Evolutionary conservation across 37 sponge, comb jelly and placozoan species (phyloP).

Genomic region (Halisarca cf. caerulea): DNA sequence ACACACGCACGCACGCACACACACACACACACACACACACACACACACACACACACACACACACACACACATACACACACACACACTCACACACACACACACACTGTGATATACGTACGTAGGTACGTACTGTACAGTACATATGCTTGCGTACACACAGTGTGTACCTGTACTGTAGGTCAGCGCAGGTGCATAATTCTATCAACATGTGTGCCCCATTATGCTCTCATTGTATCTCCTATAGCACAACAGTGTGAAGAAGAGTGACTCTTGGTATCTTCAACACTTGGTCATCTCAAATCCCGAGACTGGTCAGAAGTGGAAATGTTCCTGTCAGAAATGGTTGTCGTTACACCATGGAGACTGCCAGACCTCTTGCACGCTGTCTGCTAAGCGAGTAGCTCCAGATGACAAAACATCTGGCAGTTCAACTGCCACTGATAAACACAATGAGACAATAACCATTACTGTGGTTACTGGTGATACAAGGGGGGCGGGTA

Average conservation of each 20-base stretch:
- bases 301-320: conserved; percentile 33
- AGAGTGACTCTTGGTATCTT: conserved; percentile 71
- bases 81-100: neutral
- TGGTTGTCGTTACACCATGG: conserved; percentile 79
- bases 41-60: too few relatives aligned
- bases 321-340: conserved; percentile 72
- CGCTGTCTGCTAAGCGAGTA: conserved; percentile 8
- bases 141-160: too few relatives aligned
- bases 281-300: conserved; percentile 52
- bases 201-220: neutral
- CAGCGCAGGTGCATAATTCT: too few relatives aligned
- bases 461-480: conserved; percentile 59
- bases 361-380: conserved; percentile 59
- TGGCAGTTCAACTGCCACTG: neutral
- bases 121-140: too few relatives aligned
- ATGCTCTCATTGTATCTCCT: conserved; percentile 8
- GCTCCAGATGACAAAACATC: conserved; percentile 11
- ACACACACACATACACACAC: too few relatives aligned
- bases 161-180: too few relatives aligned
- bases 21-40: too few relatives aligned
- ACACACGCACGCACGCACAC: neutral
- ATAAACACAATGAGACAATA: conserved; percentile 8
- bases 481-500: conserved; percentile 77
- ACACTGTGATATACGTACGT: too few relatives aligned
- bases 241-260: conserved; percentile 63